Evolutionary conservation across 1,140 invertebrate species (phyloP).

Genomic region (Pinna nobilis): DNA sequence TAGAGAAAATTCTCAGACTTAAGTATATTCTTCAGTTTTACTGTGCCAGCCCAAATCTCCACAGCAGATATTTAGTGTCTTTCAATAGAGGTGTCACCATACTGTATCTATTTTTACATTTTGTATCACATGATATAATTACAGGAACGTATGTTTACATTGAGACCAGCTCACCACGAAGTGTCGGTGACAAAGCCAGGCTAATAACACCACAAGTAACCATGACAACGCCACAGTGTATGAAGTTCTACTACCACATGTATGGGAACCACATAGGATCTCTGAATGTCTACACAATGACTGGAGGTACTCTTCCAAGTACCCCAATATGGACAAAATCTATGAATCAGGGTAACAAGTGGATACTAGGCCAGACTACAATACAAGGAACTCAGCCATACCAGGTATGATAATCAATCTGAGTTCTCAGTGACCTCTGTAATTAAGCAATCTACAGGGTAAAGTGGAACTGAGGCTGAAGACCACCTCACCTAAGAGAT

Average conservation of each 20-base stretch:
- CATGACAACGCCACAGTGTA: slow-evolving; percentile 42
- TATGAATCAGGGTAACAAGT: slow-evolving; percentile 62
- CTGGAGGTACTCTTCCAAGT: slow-evolving; percentile 34
- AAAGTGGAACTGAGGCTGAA: too few relatives aligned
- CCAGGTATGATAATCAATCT: slow-evolving; percentile 34
- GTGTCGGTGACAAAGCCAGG: slow-evolving; percentile 56
- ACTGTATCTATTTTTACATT: too few relatives aligned
- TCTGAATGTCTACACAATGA: slow-evolving; percentile 56
- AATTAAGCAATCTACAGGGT: too few relatives aligned
- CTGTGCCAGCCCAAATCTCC: too few relatives aligned
- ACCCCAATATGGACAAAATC: slow-evolving; percentile 50
- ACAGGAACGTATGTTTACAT: slow-evolving; percentile 64
- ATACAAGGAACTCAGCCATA: slow-evolving; percentile 40
- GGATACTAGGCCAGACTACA: slow-evolving; percentile 50
- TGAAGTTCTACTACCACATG: slow-evolving; percentile 85
- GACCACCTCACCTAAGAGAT: too few relatives aligned
- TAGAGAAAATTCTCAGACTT: too few relatives aligned
- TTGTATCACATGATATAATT: not conserved
- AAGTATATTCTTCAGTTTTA: too few relatives aligned
- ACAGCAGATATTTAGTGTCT: too few relatives aligned
- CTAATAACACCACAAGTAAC: slow-evolving; percentile 49
- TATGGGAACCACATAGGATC: slow-evolving; percentile 76
- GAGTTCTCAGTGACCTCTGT: not conserved
- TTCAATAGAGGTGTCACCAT: too few relatives aligned
- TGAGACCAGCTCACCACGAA: slow-evolving; percentile 59